Percentiles rank a stretch among this genome's conserved stretches.
These are phyloP conservation scores for Neuroscelio doddi DNA, from an alignment of 2,888 invertebrate species.

Conservation along the genomic window DNA sequence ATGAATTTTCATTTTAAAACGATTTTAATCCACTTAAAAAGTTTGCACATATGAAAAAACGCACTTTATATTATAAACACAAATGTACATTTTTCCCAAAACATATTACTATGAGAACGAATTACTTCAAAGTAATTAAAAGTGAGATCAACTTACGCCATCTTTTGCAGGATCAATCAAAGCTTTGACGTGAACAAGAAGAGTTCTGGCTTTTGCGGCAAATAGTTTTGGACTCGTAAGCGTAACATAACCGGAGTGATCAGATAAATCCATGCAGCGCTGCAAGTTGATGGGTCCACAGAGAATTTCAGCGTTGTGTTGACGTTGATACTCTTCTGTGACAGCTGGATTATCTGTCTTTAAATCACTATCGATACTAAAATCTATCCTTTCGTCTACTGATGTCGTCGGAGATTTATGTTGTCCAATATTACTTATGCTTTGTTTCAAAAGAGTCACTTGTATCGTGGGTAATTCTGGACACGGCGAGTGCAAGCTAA, in stretches of 20 bases:
- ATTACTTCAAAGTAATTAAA: too few species aligned
- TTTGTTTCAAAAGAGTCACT: slow-evolving; percentile 81
- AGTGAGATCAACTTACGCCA: slow-evolving; percentile 54
- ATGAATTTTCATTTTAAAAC: too few species aligned
- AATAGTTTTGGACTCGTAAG: slow-evolving; percentile 90
- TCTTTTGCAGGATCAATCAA: slow-evolving; percentile 80
- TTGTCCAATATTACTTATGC: slow-evolving; percentile 79
- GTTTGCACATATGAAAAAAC: too few species aligned
- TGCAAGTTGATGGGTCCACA: slow-evolving; percentile 91
- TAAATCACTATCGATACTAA: slow-evolving; percentile 65
- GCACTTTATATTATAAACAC: too few species aligned
- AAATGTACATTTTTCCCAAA: too few species aligned
- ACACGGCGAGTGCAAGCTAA: slow-evolving; percentile 85
- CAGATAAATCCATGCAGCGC: slow-evolving; percentile 87
- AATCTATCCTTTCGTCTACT: slow-evolving; percentile 75
- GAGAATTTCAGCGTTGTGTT: slow-evolving; percentile 91
- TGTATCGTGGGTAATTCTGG: slow-evolving; percentile 86
- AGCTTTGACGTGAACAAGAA: slow-evolving; percentile 86
- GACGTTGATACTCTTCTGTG: slow-evolving; percentile 86
- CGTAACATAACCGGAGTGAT: slow-evolving; percentile 87
- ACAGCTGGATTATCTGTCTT: slow-evolving; percentile 82
- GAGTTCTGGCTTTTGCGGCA: slow-evolving; percentile 84
- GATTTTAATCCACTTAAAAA: too few species aligned
- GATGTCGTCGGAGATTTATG: slow-evolving; percentile 71
- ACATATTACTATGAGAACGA: too few species aligned